phyloP scores from a whole-genome alignment of 92 coral and sea anemone genomes.

The Heteractis magnifica region DNA sequence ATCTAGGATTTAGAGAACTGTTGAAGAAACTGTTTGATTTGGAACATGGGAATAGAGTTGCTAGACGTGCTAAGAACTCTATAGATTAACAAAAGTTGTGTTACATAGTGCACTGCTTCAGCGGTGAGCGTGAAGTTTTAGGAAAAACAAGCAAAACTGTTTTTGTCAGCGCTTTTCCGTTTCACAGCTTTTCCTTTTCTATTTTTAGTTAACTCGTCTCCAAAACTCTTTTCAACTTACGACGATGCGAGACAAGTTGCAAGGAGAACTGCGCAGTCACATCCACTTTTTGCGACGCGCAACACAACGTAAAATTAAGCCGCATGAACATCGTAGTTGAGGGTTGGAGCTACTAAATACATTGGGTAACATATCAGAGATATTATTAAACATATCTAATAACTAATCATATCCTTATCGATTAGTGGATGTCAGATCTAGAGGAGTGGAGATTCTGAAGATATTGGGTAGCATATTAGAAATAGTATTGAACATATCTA shows the following conservation, averaged over 20 bases:
- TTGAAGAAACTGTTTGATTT: slow-evolving; percentile 64
- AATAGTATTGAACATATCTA: slow-evolving; percentile 83
- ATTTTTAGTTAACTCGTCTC: no score
- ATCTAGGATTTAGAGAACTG: slow-evolving; percentile 47
- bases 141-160: no score
- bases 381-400: neutral
- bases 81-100: slow-evolving; percentile 14
- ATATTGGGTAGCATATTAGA: slow-evolving; percentile 82
- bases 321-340: no score
- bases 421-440: slow-evolving; percentile 70
- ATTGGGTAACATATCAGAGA: neutral
- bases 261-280: neutral
- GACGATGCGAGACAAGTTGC: neutral
- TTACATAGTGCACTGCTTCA: no score
- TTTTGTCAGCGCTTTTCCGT: no score
- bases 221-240: no score
- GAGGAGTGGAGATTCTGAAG: slow-evolving; percentile 85
- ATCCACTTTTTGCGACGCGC: neutral
- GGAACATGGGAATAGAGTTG: slow-evolving; percentile 54
- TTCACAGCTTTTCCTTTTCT: no score
- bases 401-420: neutral
- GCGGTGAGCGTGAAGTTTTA: no score
- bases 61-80: slow-evolving; percentile 43
- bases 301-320: neutral
- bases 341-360: no score